These are phyloP conservation scores for Galerucella pusilla DNA, from an alignment of 2,888 invertebrate species.

Conservation along the genomic window DNA sequence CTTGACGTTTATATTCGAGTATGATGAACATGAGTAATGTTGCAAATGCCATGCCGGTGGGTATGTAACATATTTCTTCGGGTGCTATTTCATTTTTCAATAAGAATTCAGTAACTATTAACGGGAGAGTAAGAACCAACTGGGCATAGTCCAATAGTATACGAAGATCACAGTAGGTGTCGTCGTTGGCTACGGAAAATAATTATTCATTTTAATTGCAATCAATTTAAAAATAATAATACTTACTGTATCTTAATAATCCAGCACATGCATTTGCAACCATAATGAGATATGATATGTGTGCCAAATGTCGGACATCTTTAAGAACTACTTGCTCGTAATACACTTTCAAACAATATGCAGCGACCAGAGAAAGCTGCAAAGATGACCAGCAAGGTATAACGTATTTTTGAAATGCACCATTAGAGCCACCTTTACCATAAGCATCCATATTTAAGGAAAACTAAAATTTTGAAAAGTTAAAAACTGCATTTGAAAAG, in stretches of 20 bases:
- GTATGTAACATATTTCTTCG: conserved; percentile 41
- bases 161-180: conserved; percentile 46
- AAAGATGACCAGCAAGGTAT: conserved; percentile 20
- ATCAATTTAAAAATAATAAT: background rate
- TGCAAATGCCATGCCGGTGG: conserved; percentile 44
- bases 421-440: background rate
- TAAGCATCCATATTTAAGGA: background rate
- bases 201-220: background rate
- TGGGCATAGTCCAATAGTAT: conserved; percentile 49
- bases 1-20: conserved; percentile 48
- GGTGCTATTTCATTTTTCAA: conserved; percentile 44
- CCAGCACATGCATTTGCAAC: conserved; percentile 32
- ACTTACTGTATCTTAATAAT: conserved; percentile 38
- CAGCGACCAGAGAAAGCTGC: conserved; percentile 20
- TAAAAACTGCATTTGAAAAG: conserved; percentile 1
- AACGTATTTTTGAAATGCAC: conserved; percentile 20
- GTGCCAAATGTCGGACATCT: conserved; percentile 31
- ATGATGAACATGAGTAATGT: conserved; percentile 45
- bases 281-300: conserved; percentile 29
- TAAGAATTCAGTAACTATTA: conserved; percentile 48
- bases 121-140: conserved; percentile 44
- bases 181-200: conserved; percentile 43
- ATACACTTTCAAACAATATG: conserved; percentile 34
- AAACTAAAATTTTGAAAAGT: conserved; percentile 10
- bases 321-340: conserved; percentile 28